Conservation (phyloP, 2,113 vertebrate genomes). For the Paramisgurnus dabryanus region DNA sequence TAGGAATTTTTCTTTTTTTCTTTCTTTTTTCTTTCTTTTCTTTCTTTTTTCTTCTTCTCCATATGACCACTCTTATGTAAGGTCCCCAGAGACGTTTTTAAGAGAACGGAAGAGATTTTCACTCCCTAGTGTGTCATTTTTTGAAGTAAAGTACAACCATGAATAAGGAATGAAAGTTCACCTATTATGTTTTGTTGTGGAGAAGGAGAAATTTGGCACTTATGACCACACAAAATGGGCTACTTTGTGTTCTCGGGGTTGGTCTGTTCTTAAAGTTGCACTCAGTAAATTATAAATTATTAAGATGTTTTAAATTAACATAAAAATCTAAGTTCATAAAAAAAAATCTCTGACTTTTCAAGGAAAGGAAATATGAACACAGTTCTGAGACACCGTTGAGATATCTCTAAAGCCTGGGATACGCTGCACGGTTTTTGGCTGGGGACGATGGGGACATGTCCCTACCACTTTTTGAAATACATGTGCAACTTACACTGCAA, state of each 20-base stretch:
- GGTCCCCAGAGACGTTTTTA: neutral
- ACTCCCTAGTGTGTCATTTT: conserved; percentile 10
- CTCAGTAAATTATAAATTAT: neutral
- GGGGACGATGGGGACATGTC: too few species aligned
- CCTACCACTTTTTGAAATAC: too few species aligned
- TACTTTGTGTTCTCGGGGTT: too few species aligned
- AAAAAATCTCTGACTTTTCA: too few species aligned
- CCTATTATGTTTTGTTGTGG: conserved; percentile 25
- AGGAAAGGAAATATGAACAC: too few species aligned
- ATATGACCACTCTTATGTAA: conserved; percentile 19
- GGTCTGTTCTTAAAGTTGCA: conserved; percentile 1
- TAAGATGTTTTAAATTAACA: neutral
- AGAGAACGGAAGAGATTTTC: conserved; percentile 1
- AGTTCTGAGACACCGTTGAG: too few species aligned
- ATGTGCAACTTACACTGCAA: too few species aligned
- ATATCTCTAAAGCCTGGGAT: too few species aligned
- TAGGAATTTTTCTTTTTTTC: neutral
- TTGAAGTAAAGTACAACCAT: conserved; percentile 27
- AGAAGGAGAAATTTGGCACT: neutral
- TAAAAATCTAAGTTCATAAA: too few species aligned
- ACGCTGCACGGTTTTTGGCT: too few species aligned
- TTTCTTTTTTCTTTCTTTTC: neutral
- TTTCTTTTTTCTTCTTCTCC: neutral
- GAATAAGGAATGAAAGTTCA: conserved; percentile 34
- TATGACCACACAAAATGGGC: neutral